Evolutionary conservation across 2,888 invertebrate genomes (phyloP).

Genomic region (Torymus aiolomorphi): DNA sequence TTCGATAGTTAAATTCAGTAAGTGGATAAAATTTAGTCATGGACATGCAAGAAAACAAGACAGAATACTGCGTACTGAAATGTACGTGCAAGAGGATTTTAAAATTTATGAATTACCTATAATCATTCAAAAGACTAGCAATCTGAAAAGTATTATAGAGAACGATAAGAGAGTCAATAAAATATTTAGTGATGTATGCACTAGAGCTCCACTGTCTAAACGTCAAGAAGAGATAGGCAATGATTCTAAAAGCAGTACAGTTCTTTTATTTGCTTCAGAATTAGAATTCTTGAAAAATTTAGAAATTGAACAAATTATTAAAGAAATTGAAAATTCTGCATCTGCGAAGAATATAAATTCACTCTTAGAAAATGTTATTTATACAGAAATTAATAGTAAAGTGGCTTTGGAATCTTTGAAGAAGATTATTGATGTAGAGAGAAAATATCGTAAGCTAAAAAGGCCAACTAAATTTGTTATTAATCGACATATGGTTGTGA

Average conservation of each 20-base stretch:
- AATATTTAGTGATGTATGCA: neutral
- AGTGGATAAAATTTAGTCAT: slow-evolving; percentile 2
- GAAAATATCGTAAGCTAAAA: slow-evolving; percentile 59
- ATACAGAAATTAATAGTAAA: slow-evolving; percentile 75
- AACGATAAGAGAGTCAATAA: slow-evolving; percentile 11
- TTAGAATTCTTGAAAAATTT: slow-evolving; percentile 60
- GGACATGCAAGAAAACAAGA: neutral
- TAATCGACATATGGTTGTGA: slow-evolving; percentile 71
- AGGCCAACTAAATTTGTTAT: slow-evolving; percentile 47
- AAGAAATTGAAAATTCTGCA: slow-evolving; percentile 58
- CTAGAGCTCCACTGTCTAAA: neutral
- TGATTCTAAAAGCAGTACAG: slow-evolving; percentile 64
- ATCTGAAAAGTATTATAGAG: slow-evolving; percentile 71
- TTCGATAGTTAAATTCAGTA: slow-evolving; percentile 29
- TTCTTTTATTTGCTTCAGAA: slow-evolving; percentile 65
- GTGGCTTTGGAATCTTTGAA: slow-evolving; percentile 75
- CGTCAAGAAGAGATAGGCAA: slow-evolving; percentile 59
- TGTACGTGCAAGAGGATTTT: slow-evolving; percentile 82
- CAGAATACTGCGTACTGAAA: slow-evolving; percentile 71
- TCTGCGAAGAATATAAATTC: slow-evolving; percentile 56
- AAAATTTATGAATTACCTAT: slow-evolving; percentile 83
- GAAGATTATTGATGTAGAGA: slow-evolving; percentile 76
- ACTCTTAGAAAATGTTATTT: slow-evolving; percentile 72
- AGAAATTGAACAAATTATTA: slow-evolving; percentile 65
- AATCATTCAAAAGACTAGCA: slow-evolving; percentile 77